phyloP scores from a whole-genome alignment of 2,113 vertebrate species.

The Onychostoma macrolepis region DNA sequence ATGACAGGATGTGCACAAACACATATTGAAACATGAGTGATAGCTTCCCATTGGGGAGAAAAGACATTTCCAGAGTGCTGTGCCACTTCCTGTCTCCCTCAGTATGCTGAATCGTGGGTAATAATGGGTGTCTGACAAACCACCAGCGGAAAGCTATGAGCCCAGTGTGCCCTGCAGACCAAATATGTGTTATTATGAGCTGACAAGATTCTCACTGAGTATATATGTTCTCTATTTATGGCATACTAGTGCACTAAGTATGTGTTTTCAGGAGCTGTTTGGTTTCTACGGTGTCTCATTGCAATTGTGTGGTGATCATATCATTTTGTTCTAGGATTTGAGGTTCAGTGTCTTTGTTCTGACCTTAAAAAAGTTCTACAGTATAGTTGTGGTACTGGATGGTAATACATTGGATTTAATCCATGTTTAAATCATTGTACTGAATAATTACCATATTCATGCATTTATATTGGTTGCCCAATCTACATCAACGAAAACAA shows the following conservation, averaged over 20 bases:
- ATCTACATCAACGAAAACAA: neutral
- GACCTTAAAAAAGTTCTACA: neutral
- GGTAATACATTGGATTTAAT: neutral
- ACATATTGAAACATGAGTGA: slow-evolving; percentile 18
- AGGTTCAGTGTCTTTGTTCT: neutral
- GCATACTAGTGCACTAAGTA: neutral
- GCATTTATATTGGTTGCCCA: neutral
- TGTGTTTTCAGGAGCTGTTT: neutral
- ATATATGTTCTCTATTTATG: slow-evolving; percentile 5
- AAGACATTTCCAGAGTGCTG: neutral
- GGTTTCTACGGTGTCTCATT: neutral
- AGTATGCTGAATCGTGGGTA: slow-evolving; percentile 33
- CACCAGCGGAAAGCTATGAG: neutral
- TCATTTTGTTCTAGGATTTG: neutral
- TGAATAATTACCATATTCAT: neutral
- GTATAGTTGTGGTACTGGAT: neutral
- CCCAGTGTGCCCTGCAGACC: neutral
- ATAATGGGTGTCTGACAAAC: slow-evolving; percentile 16
- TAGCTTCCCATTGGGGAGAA: neutral
- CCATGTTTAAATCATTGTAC: neutral
- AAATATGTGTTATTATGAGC: neutral
- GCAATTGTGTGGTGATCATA: neutral
- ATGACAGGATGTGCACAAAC: slow-evolving; percentile 26
- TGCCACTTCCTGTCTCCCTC: slow-evolving; percentile 44
- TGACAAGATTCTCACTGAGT: neutral